Base-by-base conservation (phyloP, 2,888 invertebrate species). In the Limnephilus marmoratus region DNA sequence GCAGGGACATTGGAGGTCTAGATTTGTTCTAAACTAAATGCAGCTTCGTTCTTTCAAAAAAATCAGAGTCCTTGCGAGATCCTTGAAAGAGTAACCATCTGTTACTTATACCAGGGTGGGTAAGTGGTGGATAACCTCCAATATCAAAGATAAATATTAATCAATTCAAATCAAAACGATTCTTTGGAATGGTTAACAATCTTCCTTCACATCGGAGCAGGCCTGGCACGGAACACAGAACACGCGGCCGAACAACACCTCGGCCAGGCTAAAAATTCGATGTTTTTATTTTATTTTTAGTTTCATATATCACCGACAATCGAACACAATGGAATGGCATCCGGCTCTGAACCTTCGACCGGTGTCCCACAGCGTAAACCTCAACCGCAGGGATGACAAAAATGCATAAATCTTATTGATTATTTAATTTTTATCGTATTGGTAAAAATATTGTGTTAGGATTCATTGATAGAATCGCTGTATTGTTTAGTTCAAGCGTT, bases 321-420 rank as follows among this genome's bases (percentile, higher is more conserved):
- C 92, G 92, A 92, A 93, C 92, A 93, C 93, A 93, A 93, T 93
- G 88, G 93, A 93, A 92, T 93, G 93, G 91, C 92, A 93, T 93
- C 93, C 92, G 83, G 85, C 82, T 53, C 49, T 90, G 86, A 86
- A 68, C 80, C 85, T 90, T 91, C 90, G 68, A 81, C 88, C 86
- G 92, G 92, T 90, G 91, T 91, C 93, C 93, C 93, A 92, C 93
- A 90, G 93, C 15, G 93, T 49, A 45, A 85, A 81, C 24, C 31
- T 18, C 37, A 68, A 85, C 87, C 87, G 18, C 68, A 87, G 87
- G 87, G 87, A 49, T 53, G 87, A 1, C 87, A 87, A 15, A 68
- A 31, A 31, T 4, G 24, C 18, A 49, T 86, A 86, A 86, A 31
- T 3, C 15, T 15, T 49, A 49, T 15, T 49, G 49, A 81, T 81